Evolutionary conservation across 1,140 invertebrate genomes (phyloP).

Genomic region (Nasonia longicornis): DNA sequence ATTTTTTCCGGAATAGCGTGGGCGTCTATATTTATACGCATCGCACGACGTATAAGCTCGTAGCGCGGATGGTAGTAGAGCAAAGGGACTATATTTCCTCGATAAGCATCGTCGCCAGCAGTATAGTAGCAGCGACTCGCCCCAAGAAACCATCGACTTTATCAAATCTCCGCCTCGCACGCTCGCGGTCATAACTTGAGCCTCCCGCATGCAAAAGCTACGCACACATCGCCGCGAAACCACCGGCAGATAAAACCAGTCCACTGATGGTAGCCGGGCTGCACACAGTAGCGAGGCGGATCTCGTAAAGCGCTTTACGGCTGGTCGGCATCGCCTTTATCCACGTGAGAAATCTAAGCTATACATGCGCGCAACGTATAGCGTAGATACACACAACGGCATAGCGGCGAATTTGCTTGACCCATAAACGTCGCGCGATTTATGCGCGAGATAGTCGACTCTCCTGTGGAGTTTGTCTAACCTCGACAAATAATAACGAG

Average conservation of each 20-base stretch:
- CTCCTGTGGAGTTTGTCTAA: neutral
- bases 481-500: conserved; percentile 9
- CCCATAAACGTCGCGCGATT: conserved; percentile 12
- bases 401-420: neutral
- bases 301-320: conserved; percentile 30
- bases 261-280: neutral
- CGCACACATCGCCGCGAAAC: neutral
- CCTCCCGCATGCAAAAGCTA: neutral
- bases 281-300: neutral
- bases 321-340: conserved; percentile 1
- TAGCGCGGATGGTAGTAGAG: no score
- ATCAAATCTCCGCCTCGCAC: neutral
- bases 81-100: neutral
- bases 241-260: neutral
- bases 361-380: neutral
- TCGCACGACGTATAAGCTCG: no score
- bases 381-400: neutral
- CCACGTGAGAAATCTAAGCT: conserved; percentile 22
- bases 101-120: neutral
- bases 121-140: neutral
- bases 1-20: no score
- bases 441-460: neutral
- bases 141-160: conserved; percentile 2
- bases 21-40: no score
- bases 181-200: neutral